These are phyloP conservation scores for Leucophenga varia DNA, from an alignment of 1,140 invertebrate species.

Conservation along the genomic window DNA sequence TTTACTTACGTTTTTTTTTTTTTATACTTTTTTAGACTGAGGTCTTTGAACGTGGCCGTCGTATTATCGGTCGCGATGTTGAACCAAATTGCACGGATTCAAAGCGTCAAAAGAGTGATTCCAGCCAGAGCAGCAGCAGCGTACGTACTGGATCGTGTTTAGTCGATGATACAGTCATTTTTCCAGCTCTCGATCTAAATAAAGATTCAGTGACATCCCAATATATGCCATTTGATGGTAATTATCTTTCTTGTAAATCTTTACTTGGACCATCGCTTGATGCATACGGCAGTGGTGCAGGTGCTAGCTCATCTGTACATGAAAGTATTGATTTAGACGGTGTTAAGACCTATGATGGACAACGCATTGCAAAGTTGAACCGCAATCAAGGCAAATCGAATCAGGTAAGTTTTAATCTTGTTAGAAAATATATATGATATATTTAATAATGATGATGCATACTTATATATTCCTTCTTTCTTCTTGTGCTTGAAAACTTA, in stretches of 20 bases:
- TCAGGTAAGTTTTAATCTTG: too few species aligned
- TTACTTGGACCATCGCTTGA: slow-evolving; percentile 26
- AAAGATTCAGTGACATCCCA: slow-evolving; percentile 9
- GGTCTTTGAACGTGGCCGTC: too few species aligned
- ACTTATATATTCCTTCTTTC: not conserved
- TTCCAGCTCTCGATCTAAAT: slow-evolving; percentile 11
- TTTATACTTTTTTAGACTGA: too few species aligned
- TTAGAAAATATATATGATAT: not conserved
- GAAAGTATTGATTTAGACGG: too few species aligned
- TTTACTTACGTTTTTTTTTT: too few species aligned
- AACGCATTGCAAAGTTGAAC: too few species aligned
- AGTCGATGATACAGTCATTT: slow-evolving; percentile 22
- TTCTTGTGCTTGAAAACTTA: slow-evolving; percentile 14
- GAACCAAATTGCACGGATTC: too few species aligned
- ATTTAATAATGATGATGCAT: not conserved
- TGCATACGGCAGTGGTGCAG: slow-evolving; percentile 1
- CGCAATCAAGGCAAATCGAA: too few species aligned
- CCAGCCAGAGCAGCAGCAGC: slow-evolving; percentile 32
- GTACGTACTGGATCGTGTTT: slow-evolving; percentile 6
- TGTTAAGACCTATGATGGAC: too few species aligned
- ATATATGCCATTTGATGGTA: slow-evolving; percentile 20
- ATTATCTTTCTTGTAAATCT: slow-evolving; percentile 19
- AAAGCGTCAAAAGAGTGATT: too few species aligned
- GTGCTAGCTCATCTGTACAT: not conserved
- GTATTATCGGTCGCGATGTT: too few species aligned